Evolutionary conservation across 2,888 invertebrate genomes (phyloP), one percentile per base, ranked within the genome.

Genomic region (Stomorhina lunata): DNA sequence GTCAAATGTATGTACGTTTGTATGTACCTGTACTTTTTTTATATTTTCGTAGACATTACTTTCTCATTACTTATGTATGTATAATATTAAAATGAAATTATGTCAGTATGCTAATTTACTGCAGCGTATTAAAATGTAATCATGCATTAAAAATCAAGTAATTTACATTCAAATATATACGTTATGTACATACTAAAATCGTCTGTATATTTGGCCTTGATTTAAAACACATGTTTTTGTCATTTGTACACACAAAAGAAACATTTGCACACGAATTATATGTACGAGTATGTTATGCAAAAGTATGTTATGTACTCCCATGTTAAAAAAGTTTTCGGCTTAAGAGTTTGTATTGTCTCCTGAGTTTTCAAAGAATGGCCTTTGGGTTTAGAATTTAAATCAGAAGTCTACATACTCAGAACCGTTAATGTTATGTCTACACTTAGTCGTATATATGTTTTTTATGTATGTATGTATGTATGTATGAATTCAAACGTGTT

Each of bases 191-290:
- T n/a, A n/a, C n/a, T n/a, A n/a, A n/a, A 34, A 37, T 61, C 37
- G 71, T 72, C 59, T 50, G 15, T 17, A 12, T 37, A 10, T 20
- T 20, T 40, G 73, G 15, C 73, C 53, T 73, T 73, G 73, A 73
- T 53, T 73, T 27, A 40, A 9, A 61, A 61, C 61, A 63, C 29
- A 72, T 72, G 61, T 27, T 50, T 15, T 40, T 73, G 29, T n/a
- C 61, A 61, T 37, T 29, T 40, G 57, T 45, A 22, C 22, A 15
- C 15, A 73, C 20, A 53, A 53, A 15, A 40, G 29, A 63, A 29
- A 43, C n/a, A 63, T 63, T 50, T 72, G 5, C 20, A 50, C 17
- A 20, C 17, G 10, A 12, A 10, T 10, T 37, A 4, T 37, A 34
- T 27, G 2, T 6, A 12, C 1, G 17, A 17, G 43, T 43, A 43